These are phyloP conservation scores for Leptinotarsa undecemlineata DNA, from an alignment of 1,140 invertebrate species.

Conservation along the genomic window DNA sequence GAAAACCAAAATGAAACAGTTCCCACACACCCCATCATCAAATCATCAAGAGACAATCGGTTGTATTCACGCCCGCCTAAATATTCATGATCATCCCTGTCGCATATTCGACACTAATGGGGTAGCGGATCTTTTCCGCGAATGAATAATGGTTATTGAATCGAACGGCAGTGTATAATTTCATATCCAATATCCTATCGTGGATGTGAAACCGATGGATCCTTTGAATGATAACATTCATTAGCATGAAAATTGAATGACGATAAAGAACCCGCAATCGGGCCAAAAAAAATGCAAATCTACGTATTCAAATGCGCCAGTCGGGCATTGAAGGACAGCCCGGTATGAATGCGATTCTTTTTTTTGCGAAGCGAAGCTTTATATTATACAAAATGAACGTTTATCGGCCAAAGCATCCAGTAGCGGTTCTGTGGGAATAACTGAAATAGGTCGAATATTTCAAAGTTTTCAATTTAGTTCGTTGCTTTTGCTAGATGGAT, in stretches of 20 bases:
- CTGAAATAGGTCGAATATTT: not conserved
- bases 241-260: constrained; percentile 21
- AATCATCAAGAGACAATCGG: constrained; percentile 1
- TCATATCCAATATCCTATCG: constrained; percentile 14
- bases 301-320: constrained; percentile 20
- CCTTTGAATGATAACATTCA: constrained; percentile 10
- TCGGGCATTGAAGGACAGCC: constrained; percentile 17
- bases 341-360: constrained; percentile 18
- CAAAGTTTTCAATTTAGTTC: not conserved
- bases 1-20: not conserved
- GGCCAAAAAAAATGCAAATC: constrained; percentile 21
- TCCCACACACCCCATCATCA: not conserved
- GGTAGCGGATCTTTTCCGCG: too few species aligned
- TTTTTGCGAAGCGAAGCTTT: constrained; percentile 11
- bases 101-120: not conserved
- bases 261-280: constrained; percentile 21
- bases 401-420: constrained; percentile 9
- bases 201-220: constrained; percentile 6
- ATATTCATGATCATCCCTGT: not conserved
- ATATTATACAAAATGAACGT: constrained; percentile 21
- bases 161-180: constrained; percentile 13
- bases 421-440: constrained; percentile 3
- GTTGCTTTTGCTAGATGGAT: too few species aligned
- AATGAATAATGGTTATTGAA: constrained; percentile 3
- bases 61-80: not conserved